Percentiles rank a stretch among this genome's conserved stretches.
Conservation (phyloP, 2,797 vertebrate genomes). For the Channallabes apus region DNA sequence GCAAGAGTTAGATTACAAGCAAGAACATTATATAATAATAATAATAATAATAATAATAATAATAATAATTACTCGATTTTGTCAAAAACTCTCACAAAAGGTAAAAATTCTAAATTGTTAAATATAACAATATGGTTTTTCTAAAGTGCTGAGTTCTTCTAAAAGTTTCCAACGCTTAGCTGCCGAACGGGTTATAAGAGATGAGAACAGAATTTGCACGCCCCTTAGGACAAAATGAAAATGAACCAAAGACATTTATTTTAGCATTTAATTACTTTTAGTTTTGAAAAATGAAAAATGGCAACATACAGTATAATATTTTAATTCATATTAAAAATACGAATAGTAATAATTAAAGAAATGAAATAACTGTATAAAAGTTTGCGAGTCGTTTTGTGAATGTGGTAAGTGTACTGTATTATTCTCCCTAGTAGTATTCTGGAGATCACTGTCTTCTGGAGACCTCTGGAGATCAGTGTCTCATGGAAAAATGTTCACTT, state of each 20-base stretch:
- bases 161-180: neutral
- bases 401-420: neutral
- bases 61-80: neutral
- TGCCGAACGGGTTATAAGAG: neutral
- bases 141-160: neutral
- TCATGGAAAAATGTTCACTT: neutral
- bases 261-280: neutral
- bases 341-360: neutral
- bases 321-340: neutral
- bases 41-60: neutral
- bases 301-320: neutral
- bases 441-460: neutral
- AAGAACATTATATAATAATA: neutral
- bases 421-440: neutral
- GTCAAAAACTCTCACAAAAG: neutral
- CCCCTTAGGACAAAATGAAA: neutral
- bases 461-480: neutral
- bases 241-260: neutral
- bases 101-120: neutral
- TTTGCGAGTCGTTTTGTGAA: neutral
- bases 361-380: neutral
- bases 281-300: neutral
- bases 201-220: conserved; percentile 2
- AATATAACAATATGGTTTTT: neutral
- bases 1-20: too few species aligned